A percentile compares a stretch with the other conserved stretches of the same genome.
Conservation (phyloP, 1,140 invertebrate genomes). For the Diachasmimorpha longicaudata region DNA sequence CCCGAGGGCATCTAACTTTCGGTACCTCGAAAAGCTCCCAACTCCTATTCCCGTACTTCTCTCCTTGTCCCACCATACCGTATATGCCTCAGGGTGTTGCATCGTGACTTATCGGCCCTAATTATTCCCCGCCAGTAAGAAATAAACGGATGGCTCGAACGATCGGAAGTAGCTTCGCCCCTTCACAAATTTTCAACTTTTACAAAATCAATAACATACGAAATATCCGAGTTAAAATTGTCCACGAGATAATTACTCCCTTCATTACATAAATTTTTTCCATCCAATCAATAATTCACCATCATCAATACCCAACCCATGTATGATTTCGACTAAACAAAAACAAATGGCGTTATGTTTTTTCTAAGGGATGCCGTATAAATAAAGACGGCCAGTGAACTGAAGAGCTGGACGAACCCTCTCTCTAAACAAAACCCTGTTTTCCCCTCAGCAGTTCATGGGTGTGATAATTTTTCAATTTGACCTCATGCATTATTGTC, state of each 20-base stretch:
- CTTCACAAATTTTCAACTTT: slow-evolving; percentile 42
- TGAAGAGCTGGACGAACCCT: slow-evolving; percentile 13
- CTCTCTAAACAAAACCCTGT: slow-evolving; percentile 7
- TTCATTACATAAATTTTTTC: not conserved
- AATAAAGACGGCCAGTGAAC: not conserved
- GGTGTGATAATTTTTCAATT: slow-evolving; percentile 64
- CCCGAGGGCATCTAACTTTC: slow-evolving; percentile 44
- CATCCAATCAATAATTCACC: not conserved
- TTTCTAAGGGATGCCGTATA: not conserved
- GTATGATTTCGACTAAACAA: not conserved
- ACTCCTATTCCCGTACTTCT: slow-evolving; percentile 4
- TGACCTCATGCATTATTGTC: slow-evolving; percentile 58
- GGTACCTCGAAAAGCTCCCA: slow-evolving; percentile 25
- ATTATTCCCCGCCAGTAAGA: slow-evolving; percentile 52
- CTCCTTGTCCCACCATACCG: slow-evolving; percentile 24
- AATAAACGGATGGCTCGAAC: slow-evolving; percentile 52
- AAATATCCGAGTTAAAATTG: not conserved
- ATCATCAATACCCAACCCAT: not conserved
- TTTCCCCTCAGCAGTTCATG: slow-evolving; percentile 35
- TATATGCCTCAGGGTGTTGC: slow-evolving; percentile 46
- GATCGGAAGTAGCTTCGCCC: slow-evolving; percentile 40
- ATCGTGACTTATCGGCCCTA: slow-evolving; percentile 61
- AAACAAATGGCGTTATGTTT: not conserved
- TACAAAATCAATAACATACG: slow-evolving; percentile 51
- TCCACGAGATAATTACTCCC: not conserved